Evolutionary conservation across 53 echinoderm and acorn worm genomes (phyloP).

Genomic region (Glandiceps talaboti): DNA sequence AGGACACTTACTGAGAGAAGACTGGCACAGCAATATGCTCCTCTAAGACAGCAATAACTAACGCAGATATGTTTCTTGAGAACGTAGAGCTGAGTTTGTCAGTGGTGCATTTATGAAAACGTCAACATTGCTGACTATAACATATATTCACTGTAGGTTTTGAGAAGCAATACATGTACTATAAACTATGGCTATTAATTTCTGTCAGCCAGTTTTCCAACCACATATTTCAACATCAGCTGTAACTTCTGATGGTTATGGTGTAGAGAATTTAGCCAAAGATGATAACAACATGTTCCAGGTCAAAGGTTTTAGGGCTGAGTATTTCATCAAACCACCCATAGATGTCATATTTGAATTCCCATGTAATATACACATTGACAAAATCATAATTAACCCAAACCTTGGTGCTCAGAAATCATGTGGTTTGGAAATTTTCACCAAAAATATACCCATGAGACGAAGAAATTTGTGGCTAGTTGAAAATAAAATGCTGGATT

Average conservation of each 20-base stretch:
- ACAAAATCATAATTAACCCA: constrained; percentile 59
- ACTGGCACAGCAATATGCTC: no score
- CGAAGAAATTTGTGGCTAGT: background rate
- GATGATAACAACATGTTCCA: constrained; percentile 7
- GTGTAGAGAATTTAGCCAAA: constrained; percentile 41
- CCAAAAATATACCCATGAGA: constrained; percentile 21
- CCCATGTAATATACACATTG: constrained; percentile 55
- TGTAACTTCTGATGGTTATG: constrained; percentile 75
- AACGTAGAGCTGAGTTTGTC: no score
- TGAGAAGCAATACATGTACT: no score
- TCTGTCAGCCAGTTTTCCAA: constrained; percentile 43
- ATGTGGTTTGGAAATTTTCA: constrained; percentile 56
- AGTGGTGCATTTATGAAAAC: no score
- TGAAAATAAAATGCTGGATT: no score
- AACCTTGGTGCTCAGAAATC: constrained; percentile 65
- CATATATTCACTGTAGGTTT: no score
- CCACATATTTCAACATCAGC: constrained; percentile 43
- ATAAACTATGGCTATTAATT: constrained; percentile 75
- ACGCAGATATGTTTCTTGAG: no score
- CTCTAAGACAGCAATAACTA: no score
- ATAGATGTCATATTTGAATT: constrained; percentile 59
- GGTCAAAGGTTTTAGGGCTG: constrained; percentile 63
- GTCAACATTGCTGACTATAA: no score
- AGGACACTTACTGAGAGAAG: no score
- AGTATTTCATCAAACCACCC: constrained; percentile 85